A percentile compares a stretch with the other conserved stretches of the same genome.
phyloP scores from a whole-genome alignment of 2,888 invertebrate species.

The Ypsolopha scabrella region DNA sequence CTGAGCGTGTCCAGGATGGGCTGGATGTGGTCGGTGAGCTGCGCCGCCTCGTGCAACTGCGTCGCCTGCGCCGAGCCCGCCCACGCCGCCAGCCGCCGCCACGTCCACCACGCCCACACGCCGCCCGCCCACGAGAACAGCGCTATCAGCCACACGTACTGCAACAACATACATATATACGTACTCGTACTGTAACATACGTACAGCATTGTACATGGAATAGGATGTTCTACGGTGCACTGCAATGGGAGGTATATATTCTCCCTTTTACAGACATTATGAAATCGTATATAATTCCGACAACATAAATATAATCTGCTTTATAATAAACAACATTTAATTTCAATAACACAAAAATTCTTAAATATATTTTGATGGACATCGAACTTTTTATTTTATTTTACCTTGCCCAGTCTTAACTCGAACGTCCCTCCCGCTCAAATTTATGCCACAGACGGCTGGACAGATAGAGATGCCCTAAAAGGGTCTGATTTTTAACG shows the following conservation, averaged over 20 bases:
- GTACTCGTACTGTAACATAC: not conserved
- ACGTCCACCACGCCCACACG: slow-evolving; percentile 16
- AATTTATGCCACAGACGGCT: too few species aligned
- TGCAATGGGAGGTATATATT: not conserved
- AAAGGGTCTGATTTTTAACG: too few species aligned
- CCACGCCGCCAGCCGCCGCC: not conserved
- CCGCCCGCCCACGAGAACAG: slow-evolving; percentile 15
- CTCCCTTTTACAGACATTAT: too few species aligned
- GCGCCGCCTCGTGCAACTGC: slow-evolving; percentile 18
- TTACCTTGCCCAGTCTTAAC: too few species aligned
- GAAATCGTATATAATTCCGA: too few species aligned
- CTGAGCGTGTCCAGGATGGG: slow-evolving; percentile 25
- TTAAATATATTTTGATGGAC: too few species aligned
- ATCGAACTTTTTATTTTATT: too few species aligned
- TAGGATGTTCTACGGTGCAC: not conserved
- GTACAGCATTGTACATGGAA: not conserved
- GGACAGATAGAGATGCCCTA: too few species aligned
- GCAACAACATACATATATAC: not conserved
- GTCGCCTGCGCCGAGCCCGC: slow-evolving; percentile 13
- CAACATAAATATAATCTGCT: too few species aligned
- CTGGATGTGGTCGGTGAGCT: slow-evolving; percentile 22
- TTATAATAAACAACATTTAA: too few species aligned
- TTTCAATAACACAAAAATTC: too few species aligned
- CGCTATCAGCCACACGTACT: slow-evolving; percentile 23
- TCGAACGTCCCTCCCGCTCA: too few species aligned